Evolutionary conservation across 2,888 invertebrate species (phyloP), one percentile per base, ranked within the genome.

Genomic region (Timema cristinae): DNA sequence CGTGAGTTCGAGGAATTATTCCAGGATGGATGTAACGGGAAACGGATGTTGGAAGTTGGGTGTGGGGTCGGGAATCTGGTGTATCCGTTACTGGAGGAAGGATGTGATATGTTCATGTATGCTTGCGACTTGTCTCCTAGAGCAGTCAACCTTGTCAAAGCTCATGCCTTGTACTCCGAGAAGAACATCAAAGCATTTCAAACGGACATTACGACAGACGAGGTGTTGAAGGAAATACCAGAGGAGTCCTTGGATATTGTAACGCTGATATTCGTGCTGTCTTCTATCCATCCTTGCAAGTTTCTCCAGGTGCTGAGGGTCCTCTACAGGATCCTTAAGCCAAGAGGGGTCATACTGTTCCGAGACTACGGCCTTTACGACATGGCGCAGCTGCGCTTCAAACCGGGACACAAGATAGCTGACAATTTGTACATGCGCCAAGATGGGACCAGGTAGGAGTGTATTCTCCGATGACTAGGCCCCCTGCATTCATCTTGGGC

Each of bases 21-120:
- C 72, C 83, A 84, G 71, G 85, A 83, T 71, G 67, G 54, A 61
- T 66, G 71, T 11, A 6, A 10, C 15, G 32, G 13, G 2, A 68
- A 70, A 52, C 67, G 50, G 49, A 51, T 84, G 80, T 83, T 94
- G 32, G 97, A 98, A 84, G 88, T 96, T 7, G 97, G 97, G 0
- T 97, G 97, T 81, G 98, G 99, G 5, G 98, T 97, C 9, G 99
- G 99, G 0, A 99, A 99, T 84, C 92, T 98, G 81, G 86, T 98
- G 67, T 98, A 92, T 82, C 98, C 98, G 0, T 81, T 99, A 68
- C 82, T 97, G 0, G 90, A 93, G 79, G 94, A 94, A 78, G 89
- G 91, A 0, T 85, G 86, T 70, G 87, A 89, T 76, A 87, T 90
- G 76, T 91, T 89, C 80, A 87, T 92, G 9, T 91, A 92, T 82